Evolutionary conservation across 2,113 vertebrate species (phyloP).

Genomic region (Meriones unguiculatus): DNA sequence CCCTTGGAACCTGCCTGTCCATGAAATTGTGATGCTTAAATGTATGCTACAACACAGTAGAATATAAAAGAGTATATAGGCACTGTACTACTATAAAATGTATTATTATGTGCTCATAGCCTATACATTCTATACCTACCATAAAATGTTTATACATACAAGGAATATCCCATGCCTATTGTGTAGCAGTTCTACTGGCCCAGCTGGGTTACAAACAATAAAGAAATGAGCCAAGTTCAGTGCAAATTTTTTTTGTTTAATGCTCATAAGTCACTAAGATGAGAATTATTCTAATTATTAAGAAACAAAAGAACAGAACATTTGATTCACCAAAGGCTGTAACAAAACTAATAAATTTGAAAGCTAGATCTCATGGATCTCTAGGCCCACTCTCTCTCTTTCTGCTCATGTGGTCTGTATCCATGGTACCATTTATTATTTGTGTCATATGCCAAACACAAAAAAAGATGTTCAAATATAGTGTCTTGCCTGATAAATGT

Average conservation of each 20-base stretch:
- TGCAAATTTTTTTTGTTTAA: neutral
- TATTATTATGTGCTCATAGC: neutral
- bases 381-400: neutral
- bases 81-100: neutral
- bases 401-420: neutral
- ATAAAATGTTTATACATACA: neutral
- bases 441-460: neutral
- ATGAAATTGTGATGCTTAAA: neutral
- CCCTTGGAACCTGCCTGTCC: neutral
- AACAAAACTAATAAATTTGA: neutral
- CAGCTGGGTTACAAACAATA: neutral
- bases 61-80: neutral
- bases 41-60: neutral
- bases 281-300: neutral
- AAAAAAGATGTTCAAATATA: slow-evolving; percentile 9
- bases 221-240: neutral
- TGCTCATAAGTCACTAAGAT: neutral
- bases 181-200: slow-evolving; percentile 18
- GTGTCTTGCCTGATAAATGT: neutral
- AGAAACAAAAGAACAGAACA: neutral
- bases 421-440: neutral
- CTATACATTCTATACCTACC: neutral
- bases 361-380: neutral
- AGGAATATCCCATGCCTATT: neutral
- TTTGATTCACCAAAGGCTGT: slow-evolving; percentile 2